Evolutionary conservation across 2,888 invertebrate genomes (phyloP).

Genomic region (Girardia tigrina): DNA sequence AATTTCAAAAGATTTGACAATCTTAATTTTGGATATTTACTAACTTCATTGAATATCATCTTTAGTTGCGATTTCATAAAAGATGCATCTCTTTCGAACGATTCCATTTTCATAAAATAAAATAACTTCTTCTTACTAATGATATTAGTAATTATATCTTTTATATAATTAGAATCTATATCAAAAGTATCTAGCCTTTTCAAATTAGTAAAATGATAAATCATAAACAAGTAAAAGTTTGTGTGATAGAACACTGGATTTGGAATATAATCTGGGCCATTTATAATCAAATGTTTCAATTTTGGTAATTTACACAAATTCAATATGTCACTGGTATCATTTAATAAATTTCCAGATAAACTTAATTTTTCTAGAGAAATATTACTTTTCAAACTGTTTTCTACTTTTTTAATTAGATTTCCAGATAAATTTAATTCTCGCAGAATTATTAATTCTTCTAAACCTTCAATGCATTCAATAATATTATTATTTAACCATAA

Average conservation of each 20-base stretch:
- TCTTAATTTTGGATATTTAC: background rate
- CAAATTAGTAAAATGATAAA: slow-evolving; percentile 47
- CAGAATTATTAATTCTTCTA: slow-evolving; percentile 41
- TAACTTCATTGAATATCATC: background rate
- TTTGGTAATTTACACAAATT: slow-evolving; percentile 42
- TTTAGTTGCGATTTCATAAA: background rate
- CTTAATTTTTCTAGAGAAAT: slow-evolving; percentile 44
- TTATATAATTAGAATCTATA: slow-evolving; percentile 43
- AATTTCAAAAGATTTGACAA: background rate
- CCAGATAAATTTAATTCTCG: slow-evolving; percentile 47
- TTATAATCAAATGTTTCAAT: slow-evolving; percentile 43
- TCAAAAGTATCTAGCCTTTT: slow-evolving; percentile 45
- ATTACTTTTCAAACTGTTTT: slow-evolving; percentile 42
- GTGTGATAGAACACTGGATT: slow-evolving; percentile 46
- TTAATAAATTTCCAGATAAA: slow-evolving; percentile 47
- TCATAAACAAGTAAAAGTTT: slow-evolving; percentile 48
- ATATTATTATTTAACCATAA: slow-evolving; percentile 46
- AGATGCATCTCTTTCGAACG: background rate
- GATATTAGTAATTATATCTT: slow-evolving; percentile 47
- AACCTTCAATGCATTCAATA: slow-evolving; percentile 45
- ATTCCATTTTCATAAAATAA: slow-evolving; percentile 44
- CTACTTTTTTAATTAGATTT: slow-evolving; percentile 46
- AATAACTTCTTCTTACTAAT: slow-evolving; percentile 50
- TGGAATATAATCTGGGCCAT: slow-evolving; percentile 45
- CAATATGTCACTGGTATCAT: slow-evolving; percentile 46